A percentile compares a stretch with the other conserved stretches of the same genome.
phyloP scores from a whole-genome alignment of 2,113 vertebrate species.

The rat (Rattus norvegicus) region GRCr8 NC_086024.1:124720001-124720500 shows the following conservation, averaged over 20 bases:
- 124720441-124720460: neutral
- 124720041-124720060: rapidly evolving
- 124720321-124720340: neutral
- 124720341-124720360: rapidly evolving
- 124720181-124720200: neutral
- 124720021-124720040: neutral
- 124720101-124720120: neutral
- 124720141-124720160: neutral
- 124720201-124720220: neutral
- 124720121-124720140: neutral
- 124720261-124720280: neutral
- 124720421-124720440: neutral
- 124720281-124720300: neutral
- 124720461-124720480: neutral
- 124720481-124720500: neutral
- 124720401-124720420: neutral
- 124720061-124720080: neutral
- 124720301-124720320: neutral
- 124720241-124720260: neutral
- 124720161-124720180: neutral
- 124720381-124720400: rapidly evolving
- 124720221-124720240: neutral
- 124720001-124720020: too few relatives aligned
- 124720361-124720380: rapidly evolving
- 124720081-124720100: neutral